Conservation (phyloP, 2,113 vertebrate species). For the Spea multiplicata region DNA sequence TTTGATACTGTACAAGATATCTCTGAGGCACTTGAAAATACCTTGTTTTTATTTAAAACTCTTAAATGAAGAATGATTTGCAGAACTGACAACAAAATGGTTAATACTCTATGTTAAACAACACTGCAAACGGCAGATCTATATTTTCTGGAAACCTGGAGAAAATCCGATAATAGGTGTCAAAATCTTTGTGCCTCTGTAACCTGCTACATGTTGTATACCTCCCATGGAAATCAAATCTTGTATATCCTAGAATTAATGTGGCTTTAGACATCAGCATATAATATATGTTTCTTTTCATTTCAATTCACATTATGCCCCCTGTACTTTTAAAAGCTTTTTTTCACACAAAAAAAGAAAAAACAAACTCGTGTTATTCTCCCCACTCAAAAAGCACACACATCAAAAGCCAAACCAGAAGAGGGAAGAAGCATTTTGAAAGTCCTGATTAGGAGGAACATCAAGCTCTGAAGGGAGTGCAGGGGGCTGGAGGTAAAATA, state of each 20-base stretch:
- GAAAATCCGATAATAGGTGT: too few relatives aligned
- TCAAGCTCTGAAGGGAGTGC: background rate
- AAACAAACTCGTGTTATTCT: background rate
- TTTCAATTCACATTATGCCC: slow-evolving; percentile 8
- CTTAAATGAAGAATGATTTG: background rate
- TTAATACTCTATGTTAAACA: background rate
- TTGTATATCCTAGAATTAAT: too few relatives aligned
- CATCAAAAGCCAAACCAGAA: slow-evolving; percentile 28
- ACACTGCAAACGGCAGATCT: background rate
- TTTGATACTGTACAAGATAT: background rate
- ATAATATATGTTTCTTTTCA: background rate
- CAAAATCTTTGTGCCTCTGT: too few relatives aligned
- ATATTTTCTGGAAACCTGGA: too few relatives aligned
- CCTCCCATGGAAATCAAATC: too few relatives aligned
- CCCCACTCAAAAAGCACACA: slow-evolving; percentile 32
- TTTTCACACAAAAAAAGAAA: background rate
- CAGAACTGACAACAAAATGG: background rate
- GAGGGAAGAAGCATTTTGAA: slow-evolving; percentile 6
- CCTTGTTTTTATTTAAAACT: background rate
- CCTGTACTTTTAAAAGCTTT: slow-evolving; percentile 10
- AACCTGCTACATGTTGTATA: too few relatives aligned
- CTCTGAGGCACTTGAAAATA: background rate
- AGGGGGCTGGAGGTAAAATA: slow-evolving; percentile 43
- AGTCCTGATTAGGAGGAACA: slow-evolving; percentile 13
- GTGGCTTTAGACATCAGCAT: too few relatives aligned